phyloP scores from a whole-genome alignment of 2,113 vertebrate species.

The Malurus cyaneus region DNA sequence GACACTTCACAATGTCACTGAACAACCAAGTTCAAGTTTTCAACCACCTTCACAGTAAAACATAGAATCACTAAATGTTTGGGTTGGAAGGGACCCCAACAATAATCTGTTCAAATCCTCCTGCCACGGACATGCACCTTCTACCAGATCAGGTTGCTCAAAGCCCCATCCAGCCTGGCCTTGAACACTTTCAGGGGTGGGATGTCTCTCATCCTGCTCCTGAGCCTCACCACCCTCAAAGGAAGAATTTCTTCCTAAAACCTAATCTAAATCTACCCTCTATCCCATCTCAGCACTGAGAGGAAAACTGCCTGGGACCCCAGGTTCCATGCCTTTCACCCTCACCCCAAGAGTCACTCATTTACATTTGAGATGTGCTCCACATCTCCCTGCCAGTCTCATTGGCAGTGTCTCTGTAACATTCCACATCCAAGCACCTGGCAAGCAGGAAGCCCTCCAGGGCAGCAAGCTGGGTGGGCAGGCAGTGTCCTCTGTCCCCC shows the following conservation, averaged over 20 bases:
- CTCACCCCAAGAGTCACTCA: neutral
- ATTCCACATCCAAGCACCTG: neutral
- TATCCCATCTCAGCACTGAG: neutral
- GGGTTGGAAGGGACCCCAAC: neutral
- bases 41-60: neutral
- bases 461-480: neutral
- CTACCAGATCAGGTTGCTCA: neutral
- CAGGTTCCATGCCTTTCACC: neutral
- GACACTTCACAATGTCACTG: neutral
- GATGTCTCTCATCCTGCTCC: neutral
- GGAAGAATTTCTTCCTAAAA: neutral
- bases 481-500: neutral
- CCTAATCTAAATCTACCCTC: neutral
- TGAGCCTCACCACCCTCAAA: neutral
- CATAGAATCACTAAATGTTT: neutral
- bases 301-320: neutral
- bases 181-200: neutral
- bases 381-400: neutral
- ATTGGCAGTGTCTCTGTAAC: neutral
- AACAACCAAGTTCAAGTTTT: neutral
- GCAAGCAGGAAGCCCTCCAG: neutral
- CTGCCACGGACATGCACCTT: neutral
- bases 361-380: neutral
- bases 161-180: neutral
- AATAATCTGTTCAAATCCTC: neutral